Base-by-base conservation (phyloP, 2,888 invertebrate species). In the Tenthredo amoena region DNA sequence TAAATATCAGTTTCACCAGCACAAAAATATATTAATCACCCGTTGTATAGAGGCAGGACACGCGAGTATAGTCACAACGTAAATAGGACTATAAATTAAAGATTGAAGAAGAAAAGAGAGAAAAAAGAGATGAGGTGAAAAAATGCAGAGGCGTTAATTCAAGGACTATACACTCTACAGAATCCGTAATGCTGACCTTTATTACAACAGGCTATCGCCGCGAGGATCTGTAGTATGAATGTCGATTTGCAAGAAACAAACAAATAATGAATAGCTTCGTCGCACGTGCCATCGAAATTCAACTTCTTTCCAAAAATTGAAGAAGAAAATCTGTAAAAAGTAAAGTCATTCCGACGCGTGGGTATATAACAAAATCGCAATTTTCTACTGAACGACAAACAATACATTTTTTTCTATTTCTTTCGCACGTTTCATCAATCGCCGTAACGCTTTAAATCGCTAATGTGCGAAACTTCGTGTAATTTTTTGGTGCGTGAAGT, bases 81-180 rank as follows among this genome's bases (percentile, higher is more conserved):
- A 77, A 81, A 81, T 81, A 65, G 21, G 62, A 65, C 81, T 81
- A 62, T 81, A 62, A 81, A 81, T 81, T 62, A 81, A 10, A n/a
- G 9, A 55, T 77, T 18, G 26, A 68, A 68, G 34, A 68, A 34
- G 7, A 68, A 34, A 34, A 55, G 5, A 55, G 7, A 21, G 18
- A 72, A 18, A n/a, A 40, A 9, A n/a, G 18, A n/a, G n/a, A 72
- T 43, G 5, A 34, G 31, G 12, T 34, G 43, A 47, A 77, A 77
- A 50, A 31, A 50, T 77, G 77, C 77, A 77, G 77, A 77, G 77
- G 77, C 34, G 77, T 77, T 55, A 31, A 77, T 77, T 55, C 50
- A 77, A 77, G 77, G 77, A 77, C 77, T 26, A 43, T 26, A 26
- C 40, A 47, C 43, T 76, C 2, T 21, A 47, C 31, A 34, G 37